Percentiles rank a stretch among this genome's conserved stretches.
Evolutionary conservation across 2,888 invertebrate species (phyloP).

Genomic region (Drosophila siamana): DNA sequence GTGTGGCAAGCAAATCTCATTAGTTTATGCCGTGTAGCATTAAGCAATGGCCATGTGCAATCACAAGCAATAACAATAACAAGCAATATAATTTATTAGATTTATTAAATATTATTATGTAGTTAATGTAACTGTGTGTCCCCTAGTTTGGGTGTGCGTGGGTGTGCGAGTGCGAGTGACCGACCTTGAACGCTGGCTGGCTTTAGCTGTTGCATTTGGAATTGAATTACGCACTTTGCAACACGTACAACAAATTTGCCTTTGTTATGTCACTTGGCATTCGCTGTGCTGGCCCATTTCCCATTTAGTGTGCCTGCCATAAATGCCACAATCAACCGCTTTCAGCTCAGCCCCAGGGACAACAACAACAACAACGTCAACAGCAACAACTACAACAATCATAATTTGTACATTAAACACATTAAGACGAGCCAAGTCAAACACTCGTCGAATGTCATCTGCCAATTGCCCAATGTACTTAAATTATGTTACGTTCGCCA

Average conservation of each 20-base stretch:
- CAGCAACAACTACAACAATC: constrained; percentile 37
- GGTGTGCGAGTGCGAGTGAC: constrained; percentile 26
- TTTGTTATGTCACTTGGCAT: constrained; percentile 57
- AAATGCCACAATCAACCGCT: constrained; percentile 75
- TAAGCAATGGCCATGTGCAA: constrained; percentile 75
- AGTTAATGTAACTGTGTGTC: constrained; percentile 41
- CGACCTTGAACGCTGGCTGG: constrained; percentile 64
- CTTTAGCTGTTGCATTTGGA: constrained; percentile 37
- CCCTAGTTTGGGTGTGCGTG: constrained; percentile 8
- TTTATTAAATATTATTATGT: constrained; percentile 70
- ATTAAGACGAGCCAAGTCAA: constrained; percentile 57
- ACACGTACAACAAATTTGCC: constrained; percentile 48
- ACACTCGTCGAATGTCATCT: constrained; percentile 39
- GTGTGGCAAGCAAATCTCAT: constrained; percentile 67
- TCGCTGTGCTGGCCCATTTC: constrained; percentile 60
- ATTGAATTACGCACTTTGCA: constrained; percentile 59
- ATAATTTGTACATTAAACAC: constrained; percentile 78
- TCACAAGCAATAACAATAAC: constrained; percentile 36
- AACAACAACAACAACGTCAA: constrained; percentile 18
- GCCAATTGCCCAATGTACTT: constrained; percentile 46
- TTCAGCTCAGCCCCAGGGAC: constrained; percentile 40
- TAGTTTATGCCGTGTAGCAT: constrained; percentile 67
- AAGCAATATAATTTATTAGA: constrained; percentile 64
- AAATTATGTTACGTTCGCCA: constrained; percentile 43
- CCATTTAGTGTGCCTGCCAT: constrained; percentile 65